Conservation (phyloP, 1,140 invertebrate species). For the Eriocheir sinensis region DNA sequence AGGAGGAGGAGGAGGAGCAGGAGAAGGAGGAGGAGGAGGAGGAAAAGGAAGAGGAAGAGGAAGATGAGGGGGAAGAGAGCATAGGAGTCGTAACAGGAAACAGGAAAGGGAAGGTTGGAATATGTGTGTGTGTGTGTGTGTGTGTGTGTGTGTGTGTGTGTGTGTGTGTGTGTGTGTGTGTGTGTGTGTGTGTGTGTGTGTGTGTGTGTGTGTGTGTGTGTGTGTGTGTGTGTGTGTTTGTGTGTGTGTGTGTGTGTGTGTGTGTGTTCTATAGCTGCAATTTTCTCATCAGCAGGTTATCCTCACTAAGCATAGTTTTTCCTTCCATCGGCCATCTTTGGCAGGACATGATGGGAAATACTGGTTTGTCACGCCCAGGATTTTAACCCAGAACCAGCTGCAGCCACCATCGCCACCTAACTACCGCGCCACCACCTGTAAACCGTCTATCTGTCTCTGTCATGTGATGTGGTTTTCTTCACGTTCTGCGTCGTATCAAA, state of each 20-base stretch:
- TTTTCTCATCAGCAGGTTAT: too few species aligned
- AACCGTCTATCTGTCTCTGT: too few species aligned
- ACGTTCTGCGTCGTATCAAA: too few species aligned
- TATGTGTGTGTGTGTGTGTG: too few species aligned
- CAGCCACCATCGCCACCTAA: too few species aligned
- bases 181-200: slow-evolving; percentile 22
- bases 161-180: slow-evolving; percentile 11
- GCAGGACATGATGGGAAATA: background rate
- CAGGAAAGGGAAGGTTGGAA: background rate
- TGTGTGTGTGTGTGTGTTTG: slow-evolving; percentile 13
- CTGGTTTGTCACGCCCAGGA: too few species aligned
- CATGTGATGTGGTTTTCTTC: too few species aligned
- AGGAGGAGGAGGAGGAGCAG: background rate
- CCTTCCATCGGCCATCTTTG: background rate
- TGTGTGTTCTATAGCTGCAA: background rate
- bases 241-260: slow-evolving; percentile 10
- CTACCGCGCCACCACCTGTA: too few species aligned
- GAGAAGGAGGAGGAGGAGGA: background rate
- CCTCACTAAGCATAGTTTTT: too few species aligned
- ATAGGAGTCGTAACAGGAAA: background rate
- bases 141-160: too few species aligned
- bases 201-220: slow-evolving; percentile 22
- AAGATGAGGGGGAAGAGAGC: background rate
- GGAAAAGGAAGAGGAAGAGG: too few species aligned
- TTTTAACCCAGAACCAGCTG: too few species aligned